These are phyloP conservation scores for Agrochola macilenta DNA, from an alignment of 2,888 invertebrate genomes.

Conservation along the genomic window DNA sequence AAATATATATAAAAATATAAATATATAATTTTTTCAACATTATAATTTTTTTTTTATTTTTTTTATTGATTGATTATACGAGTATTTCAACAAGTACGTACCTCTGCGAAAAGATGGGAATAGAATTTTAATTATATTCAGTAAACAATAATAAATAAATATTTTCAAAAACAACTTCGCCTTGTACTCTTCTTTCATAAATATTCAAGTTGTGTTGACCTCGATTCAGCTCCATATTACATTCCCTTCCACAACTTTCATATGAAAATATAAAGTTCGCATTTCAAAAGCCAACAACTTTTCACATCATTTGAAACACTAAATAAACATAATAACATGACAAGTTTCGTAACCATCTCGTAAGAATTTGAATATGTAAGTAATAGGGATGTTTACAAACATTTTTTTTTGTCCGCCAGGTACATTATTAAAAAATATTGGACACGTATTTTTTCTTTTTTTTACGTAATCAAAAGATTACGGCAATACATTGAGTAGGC, in stretches of 20 bases:
- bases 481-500: too few relatives aligned
- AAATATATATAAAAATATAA: too few relatives aligned
- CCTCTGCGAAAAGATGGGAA: not conserved
- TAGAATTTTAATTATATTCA: not conserved
- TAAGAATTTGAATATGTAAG: not conserved
- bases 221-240: slow-evolving; percentile 29
- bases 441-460: too few relatives aligned
- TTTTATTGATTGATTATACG: too few relatives aligned
- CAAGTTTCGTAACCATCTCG: not conserved
- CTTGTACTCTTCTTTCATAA: not conserved
- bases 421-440: too few relatives aligned
- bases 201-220: not conserved
- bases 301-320: slow-evolving; percentile 1
- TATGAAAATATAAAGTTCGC: slow-evolving; percentile 33
- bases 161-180: not conserved
- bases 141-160: not conserved
- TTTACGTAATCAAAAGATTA: too few relatives aligned
- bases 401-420: too few relatives aligned
- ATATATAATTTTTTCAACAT: too few relatives aligned
- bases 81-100: not conserved
- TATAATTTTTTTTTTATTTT: too few relatives aligned
- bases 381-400: too few relatives aligned
- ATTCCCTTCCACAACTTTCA: slow-evolving; percentile 29
- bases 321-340: not conserved
- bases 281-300: slow-evolving; percentile 8